phyloP scores from a whole-genome alignment of 2,797 vertebrate genomes.

The Enteromius mattozi region DNA sequence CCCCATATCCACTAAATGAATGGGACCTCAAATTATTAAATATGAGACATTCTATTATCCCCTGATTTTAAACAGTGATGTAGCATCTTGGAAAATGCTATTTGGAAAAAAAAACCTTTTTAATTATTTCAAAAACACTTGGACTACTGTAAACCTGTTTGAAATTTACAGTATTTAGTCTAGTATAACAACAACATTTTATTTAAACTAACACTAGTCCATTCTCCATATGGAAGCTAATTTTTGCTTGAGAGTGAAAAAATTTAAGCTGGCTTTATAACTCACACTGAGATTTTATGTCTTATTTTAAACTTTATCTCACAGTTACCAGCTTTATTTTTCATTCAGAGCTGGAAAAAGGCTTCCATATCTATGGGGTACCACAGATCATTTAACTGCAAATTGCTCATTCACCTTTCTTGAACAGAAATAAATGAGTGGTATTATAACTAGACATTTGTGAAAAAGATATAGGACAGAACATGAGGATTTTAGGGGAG shows the following conservation, averaged over 20 bases:
- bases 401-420: conserved; percentile 16
- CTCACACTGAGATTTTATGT: neutral
- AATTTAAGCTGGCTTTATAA: neutral
- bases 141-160: neutral
- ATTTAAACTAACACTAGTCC: neutral
- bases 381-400: conserved; percentile 10
- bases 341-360: neutral
- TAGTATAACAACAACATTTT: neutral
- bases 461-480: conserved; percentile 32
- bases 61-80: neutral
- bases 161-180: neutral
- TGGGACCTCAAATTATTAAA: neutral
- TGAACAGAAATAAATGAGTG: conserved; percentile 4
- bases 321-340: neutral
- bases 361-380: neutral
- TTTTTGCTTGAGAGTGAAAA: neutral
- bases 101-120: neutral
- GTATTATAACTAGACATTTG: conserved; percentile 26
- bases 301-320: neutral
- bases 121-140: neutral
- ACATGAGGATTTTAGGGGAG: conserved; percentile 41
- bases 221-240: neutral
- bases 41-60: neutral
- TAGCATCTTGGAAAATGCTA: neutral
- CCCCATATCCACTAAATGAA: neutral